Evolutionary conservation across 2,888 invertebrate genomes (phyloP).

Genomic region (Drosophila ustulata): DNA sequence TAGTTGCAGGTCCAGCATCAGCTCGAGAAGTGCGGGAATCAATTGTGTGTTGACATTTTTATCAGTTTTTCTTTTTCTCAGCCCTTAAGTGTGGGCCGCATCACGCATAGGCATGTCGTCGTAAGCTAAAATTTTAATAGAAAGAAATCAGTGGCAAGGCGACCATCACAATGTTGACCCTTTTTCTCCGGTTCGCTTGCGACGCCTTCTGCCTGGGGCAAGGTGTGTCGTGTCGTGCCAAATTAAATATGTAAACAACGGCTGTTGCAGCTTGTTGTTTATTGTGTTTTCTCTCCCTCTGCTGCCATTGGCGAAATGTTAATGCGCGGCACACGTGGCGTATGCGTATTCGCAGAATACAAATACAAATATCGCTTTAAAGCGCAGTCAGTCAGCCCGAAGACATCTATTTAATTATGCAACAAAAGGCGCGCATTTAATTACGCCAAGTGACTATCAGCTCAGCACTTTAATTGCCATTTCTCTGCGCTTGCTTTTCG

Average conservation of each 20-base stretch:
- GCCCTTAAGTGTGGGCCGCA: slow-evolving; percentile 32
- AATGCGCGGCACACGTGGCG: slow-evolving; percentile 65
- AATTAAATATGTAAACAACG: slow-evolving; percentile 73
- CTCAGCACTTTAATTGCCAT: slow-evolving; percentile 32
- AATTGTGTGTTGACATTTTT: slow-evolving; percentile 80
- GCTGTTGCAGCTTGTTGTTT: slow-evolving; percentile 41
- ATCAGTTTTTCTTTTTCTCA: slow-evolving; percentile 56
- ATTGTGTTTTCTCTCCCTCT: slow-evolving; percentile 32
- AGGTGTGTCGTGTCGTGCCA: slow-evolving; percentile 58
- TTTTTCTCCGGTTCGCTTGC: slow-evolving; percentile 44
- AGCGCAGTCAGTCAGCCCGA: slow-evolving; percentile 17
- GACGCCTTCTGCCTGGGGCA: slow-evolving; percentile 26
- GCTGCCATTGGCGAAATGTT: slow-evolving; percentile 40
- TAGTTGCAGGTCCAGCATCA: slow-evolving; percentile 15
- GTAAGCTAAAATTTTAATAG: slow-evolving; percentile 67
- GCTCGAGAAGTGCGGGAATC: slow-evolving; percentile 65
- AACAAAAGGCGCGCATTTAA: slow-evolving; percentile 66
- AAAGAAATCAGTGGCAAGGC: slow-evolving; percentile 70
- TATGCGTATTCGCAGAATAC: slow-evolving; percentile 38
- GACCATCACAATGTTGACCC: slow-evolving; percentile 65
- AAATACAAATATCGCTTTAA: slow-evolving; percentile 13
- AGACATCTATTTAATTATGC: slow-evolving; percentile 60
- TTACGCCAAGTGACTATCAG: slow-evolving; percentile 38
- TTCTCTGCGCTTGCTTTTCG: background rate
- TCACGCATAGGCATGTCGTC: slow-evolving; percentile 65